These are phyloP conservation scores for Nasonia giraulti DNA, from an alignment of 1,140 invertebrate genomes.

Conservation along the genomic window DNA sequence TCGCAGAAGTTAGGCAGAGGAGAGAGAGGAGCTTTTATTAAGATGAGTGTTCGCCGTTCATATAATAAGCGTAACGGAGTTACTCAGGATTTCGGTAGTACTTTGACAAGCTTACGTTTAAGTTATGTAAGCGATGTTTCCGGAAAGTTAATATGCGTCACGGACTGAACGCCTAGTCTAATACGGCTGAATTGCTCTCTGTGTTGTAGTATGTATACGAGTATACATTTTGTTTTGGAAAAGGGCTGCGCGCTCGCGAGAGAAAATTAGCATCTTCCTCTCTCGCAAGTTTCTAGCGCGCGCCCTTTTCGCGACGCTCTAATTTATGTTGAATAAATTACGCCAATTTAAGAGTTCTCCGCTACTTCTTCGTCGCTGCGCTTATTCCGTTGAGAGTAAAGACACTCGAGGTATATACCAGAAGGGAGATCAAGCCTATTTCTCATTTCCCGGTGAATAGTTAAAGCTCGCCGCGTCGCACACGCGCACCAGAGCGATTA, in stretches of 20 bases:
- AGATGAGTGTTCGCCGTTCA: constrained; percentile 46
- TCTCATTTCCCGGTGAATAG: constrained; percentile 4
- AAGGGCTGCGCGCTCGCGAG: neutral
- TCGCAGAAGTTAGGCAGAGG: constrained; percentile 21
- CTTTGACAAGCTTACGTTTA: constrained; percentile 45
- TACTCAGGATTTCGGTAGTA: constrained; percentile 47
- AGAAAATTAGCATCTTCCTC: constrained; percentile 13
- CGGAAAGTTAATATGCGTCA: constrained; percentile 44
- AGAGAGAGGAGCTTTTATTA: constrained; percentile 44
- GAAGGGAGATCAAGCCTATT: neutral
- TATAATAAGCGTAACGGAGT: constrained; percentile 47
- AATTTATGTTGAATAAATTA: constrained; percentile 37
- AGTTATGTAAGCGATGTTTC: constrained; percentile 45
- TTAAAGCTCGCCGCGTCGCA: neutral
- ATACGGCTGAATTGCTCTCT: constrained; percentile 13
- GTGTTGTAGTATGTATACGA: neutral
- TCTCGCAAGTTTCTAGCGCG: neutral
- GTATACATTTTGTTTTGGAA: constrained; percentile 25
- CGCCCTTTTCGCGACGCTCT: neutral
- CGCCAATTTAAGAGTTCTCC: neutral
- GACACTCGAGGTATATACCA: neutral
- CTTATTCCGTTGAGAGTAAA: neutral
- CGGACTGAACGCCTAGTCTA: constrained; percentile 15
- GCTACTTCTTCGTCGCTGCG: neutral
- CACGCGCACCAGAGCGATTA: neutral